These are phyloP conservation scores for Eonycteris spelaea DNA, from an alignment of 2,113 vertebrate species.

Conservation along the genomic window DNA sequence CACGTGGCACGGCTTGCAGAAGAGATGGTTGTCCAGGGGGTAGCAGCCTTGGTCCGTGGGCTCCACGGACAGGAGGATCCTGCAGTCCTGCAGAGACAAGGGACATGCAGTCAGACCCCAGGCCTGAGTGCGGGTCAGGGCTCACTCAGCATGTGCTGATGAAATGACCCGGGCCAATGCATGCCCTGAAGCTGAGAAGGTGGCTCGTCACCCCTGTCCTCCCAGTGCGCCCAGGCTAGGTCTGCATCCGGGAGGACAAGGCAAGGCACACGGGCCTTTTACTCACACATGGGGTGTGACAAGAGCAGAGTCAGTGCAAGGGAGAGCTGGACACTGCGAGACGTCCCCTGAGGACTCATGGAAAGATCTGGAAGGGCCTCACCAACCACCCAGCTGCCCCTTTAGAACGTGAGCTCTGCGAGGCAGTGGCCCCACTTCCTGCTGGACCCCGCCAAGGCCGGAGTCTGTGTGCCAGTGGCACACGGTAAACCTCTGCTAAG, in stretches of 20 bases:
- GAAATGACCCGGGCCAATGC: fast-evolving
- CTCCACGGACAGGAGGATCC: slow-evolving; percentile 87
- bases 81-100: slow-evolving; percentile 83
- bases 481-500: fast-evolving
- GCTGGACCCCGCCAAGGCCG: fast-evolving
- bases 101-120: fast-evolving
- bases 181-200: not conserved
- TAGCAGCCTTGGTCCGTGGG: slow-evolving; percentile 91
- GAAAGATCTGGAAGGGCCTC: not conserved
- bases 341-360: not conserved
- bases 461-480: fast-evolving
- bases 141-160: not conserved
- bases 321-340: not conserved
- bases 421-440: not conserved
- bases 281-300: fast-evolving
- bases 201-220: fast-evolving
- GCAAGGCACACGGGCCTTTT: too few species aligned
- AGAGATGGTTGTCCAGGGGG: slow-evolving; percentile 87
- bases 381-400: not conserved
- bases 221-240: too few species aligned
- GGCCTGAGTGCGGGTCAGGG: fast-evolving
- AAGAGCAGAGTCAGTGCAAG: fast-evolving
- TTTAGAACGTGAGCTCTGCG: fast-evolving
- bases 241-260: too few species aligned
- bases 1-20: slow-evolving; percentile 91